Conservation (phyloP, 2,113 vertebrate genomes). For the Phainopepla nitens region DNA sequence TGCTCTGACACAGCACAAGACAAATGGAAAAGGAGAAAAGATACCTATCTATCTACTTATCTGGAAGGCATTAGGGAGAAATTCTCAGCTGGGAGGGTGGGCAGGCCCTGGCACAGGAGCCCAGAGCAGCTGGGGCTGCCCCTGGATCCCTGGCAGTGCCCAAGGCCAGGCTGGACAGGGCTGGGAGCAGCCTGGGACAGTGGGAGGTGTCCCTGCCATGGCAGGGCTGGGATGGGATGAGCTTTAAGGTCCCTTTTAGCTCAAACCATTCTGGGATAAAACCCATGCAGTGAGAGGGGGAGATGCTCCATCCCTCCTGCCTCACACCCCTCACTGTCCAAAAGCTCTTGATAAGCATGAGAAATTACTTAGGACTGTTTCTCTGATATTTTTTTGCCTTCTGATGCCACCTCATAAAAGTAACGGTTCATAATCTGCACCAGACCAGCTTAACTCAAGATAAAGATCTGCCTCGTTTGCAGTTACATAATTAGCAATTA, state of each 20-base stretch:
- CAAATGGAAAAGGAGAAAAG: background rate
- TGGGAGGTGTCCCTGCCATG: background rate
- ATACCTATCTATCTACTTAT: background rate
- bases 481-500: slow-evolving; percentile 23
- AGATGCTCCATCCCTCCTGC: background rate
- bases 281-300: background rate
- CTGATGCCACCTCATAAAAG: background rate
- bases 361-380: background rate
- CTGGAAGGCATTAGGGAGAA: background rate
- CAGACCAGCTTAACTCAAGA: background rate
- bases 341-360: rapidly evolving
- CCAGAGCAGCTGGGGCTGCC: background rate
- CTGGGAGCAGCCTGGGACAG: rapidly evolving
- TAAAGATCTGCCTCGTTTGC: background rate
- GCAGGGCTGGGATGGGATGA: too few species aligned
- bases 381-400: background rate
- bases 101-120: rapidly evolving
- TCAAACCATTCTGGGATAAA: background rate
- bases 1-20: background rate
- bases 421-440: background rate
- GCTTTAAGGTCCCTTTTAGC: background rate
- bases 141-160: background rate
- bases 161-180: rapidly evolving
- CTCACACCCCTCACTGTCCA: background rate
- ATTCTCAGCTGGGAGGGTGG: background rate